A percentile compares a stretch with the other conserved stretches of the same genome.
Evolutionary conservation across 2,888 invertebrate species (phyloP).

Genomic region (Oligia latruncula): DNA sequence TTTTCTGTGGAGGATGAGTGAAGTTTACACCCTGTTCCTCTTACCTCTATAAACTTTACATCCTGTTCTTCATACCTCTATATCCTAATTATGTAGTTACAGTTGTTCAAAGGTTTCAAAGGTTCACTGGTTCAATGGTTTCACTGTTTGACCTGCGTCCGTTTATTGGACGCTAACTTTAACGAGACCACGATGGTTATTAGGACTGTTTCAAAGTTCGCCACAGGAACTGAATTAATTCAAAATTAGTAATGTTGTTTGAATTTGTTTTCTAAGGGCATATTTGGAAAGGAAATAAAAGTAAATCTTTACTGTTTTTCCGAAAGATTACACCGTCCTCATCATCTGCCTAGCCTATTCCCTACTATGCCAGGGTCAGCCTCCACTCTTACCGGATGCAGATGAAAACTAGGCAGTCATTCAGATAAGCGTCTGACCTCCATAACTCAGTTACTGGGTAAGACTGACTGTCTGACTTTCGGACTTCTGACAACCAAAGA

Average conservation of each 20-base stretch:
- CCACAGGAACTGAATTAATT: slow-evolving; percentile 12
- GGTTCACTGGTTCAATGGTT: not conserved
- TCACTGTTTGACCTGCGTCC: not conserved
- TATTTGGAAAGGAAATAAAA: not conserved
- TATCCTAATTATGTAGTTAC: not conserved
- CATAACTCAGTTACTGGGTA: not conserved
- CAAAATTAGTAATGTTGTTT: slow-evolving; percentile 9
- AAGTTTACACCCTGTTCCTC: too few species aligned
- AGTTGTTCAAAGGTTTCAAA: not conserved
- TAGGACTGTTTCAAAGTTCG: slow-evolving; percentile 30
- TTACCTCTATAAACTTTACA: too few species aligned
- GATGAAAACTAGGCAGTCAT: not conserved
- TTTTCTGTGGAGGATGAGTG: not conserved
- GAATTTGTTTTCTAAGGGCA: not conserved
- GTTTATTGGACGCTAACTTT: slow-evolving; percentile 15
- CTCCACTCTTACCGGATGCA: not conserved
- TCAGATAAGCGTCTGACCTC: not conserved
- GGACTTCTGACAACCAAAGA: not conserved
- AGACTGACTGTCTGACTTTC: not conserved
- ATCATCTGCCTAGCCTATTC: not conserved
- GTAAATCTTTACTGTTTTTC: not conserved
- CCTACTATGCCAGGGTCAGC: not conserved
- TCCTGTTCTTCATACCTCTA: too few species aligned
- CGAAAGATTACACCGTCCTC: not conserved
- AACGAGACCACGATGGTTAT: slow-evolving; percentile 22